Evolutionary conservation across 2,113 vertebrate genomes (phyloP).

Genomic region (Thomomys bottae): DNA sequence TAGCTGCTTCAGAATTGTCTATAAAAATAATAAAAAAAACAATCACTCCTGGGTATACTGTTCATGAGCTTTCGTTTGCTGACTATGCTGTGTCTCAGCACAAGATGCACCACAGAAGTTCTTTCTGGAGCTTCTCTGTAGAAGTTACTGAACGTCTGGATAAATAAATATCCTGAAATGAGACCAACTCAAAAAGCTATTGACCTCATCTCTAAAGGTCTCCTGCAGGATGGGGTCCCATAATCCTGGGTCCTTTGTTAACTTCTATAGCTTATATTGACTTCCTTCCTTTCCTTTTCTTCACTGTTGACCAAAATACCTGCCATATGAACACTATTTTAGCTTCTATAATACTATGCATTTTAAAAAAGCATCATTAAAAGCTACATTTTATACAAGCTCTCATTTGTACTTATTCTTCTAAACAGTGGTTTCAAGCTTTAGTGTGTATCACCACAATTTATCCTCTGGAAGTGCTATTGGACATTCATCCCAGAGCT

Average conservation of each 20-base stretch:
- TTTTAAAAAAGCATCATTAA: not conserved
- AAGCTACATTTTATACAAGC: not conserved
- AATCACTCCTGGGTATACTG: too few relatives aligned
- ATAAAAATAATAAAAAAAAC: not conserved
- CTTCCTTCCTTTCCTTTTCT: not conserved
- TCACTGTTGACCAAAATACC: not conserved
- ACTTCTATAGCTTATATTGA: rapidly evolving
- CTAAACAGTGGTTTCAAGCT: not conserved
- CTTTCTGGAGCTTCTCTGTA: not conserved
- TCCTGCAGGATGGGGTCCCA: not conserved
- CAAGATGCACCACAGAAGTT: not conserved
- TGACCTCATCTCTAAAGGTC: not conserved
- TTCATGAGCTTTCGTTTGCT: not conserved
- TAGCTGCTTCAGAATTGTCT: not conserved
- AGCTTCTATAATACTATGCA: too few relatives aligned
- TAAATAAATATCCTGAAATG: not conserved
- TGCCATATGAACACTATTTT: not conserved
- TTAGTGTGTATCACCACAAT: not conserved
- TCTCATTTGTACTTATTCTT: not conserved
- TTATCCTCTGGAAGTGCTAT: not conserved
- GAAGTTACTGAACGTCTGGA: not conserved
- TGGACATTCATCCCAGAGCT: not conserved
- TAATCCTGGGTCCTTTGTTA: not conserved
- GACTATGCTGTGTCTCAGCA: not conserved
- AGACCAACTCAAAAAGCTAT: not conserved